phyloP scores from a whole-genome alignment of 2,888 invertebrate genomes.

The Acanthococcus lagerstroemiae region DNA sequence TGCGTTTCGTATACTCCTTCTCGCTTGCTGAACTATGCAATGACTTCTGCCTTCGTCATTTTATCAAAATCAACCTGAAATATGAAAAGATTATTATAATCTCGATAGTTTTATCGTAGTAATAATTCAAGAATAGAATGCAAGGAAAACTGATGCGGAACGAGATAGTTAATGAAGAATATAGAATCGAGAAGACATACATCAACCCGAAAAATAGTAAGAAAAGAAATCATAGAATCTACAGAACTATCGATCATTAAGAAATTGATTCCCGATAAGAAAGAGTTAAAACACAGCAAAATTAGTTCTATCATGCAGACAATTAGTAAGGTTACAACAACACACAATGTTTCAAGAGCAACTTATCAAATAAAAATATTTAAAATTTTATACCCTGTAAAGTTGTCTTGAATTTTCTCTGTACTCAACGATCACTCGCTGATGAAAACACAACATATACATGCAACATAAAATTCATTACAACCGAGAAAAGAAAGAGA shows the following conservation, averaged over 20 bases:
- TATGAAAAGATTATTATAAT: too few relatives aligned
- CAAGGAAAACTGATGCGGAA: not conserved
- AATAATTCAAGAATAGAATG: not conserved
- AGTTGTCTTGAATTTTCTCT: not conserved
- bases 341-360: not conserved
- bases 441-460: conserved; percentile 1
- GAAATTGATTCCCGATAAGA: not conserved
- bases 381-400: not conserved
- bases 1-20: not conserved
- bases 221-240: not conserved
- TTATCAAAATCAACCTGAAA: too few relatives aligned
- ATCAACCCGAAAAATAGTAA: not conserved
- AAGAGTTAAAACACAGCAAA: not conserved
- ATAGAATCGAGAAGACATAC: too few relatives aligned
- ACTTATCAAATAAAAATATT: not conserved
- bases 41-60: not conserved
- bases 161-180: not conserved
- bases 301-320: not conserved
- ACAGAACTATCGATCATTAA: conserved; percentile 4
- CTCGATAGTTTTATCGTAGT: too few relatives aligned
- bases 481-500: not conserved
- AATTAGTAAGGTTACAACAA: not conserved
- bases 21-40: not conserved
- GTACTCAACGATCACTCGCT: not conserved
- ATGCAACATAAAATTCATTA: not conserved